Percentiles rank a stretch among this genome's conserved stretches.
Conservation (phyloP, 2,797 vertebrate genomes). For the Molossus alvarezi region DNA sequence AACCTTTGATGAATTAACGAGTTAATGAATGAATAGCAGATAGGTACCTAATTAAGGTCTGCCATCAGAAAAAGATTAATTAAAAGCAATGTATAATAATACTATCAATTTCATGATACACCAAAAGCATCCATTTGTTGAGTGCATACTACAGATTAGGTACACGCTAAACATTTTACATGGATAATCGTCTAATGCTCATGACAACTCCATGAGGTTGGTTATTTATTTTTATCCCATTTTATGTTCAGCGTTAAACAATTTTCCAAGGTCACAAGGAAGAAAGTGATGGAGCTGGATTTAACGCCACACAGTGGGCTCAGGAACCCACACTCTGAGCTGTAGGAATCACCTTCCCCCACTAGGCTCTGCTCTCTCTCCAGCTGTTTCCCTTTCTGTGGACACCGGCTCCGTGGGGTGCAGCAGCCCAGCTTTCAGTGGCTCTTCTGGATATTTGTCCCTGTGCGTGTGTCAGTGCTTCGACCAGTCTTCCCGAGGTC, state of each 20-base stretch:
- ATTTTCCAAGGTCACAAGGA: background rate
- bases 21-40: background rate
- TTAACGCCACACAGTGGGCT: background rate
- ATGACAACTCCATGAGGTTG: background rate
- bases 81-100: background rate
- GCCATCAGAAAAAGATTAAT: background rate
- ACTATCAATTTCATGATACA: slow-evolving; percentile 31
- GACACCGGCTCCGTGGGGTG: background rate
- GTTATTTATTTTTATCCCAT: background rate
- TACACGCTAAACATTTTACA: background rate
- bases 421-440: background rate
- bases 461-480: background rate
- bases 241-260: background rate
- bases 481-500: background rate
- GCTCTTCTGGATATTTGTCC: background rate
- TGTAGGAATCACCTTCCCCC: background rate
- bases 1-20: background rate
- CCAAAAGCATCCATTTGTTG: background rate
- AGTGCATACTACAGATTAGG: background rate
- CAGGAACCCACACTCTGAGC: background rate
- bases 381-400: background rate
- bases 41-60: background rate
- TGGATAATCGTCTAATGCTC: background rate
- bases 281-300: background rate
- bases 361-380: background rate